phyloP scores from a whole-genome alignment of 1,140 invertebrate genomes.

The Diorhabda carinulata region DNA sequence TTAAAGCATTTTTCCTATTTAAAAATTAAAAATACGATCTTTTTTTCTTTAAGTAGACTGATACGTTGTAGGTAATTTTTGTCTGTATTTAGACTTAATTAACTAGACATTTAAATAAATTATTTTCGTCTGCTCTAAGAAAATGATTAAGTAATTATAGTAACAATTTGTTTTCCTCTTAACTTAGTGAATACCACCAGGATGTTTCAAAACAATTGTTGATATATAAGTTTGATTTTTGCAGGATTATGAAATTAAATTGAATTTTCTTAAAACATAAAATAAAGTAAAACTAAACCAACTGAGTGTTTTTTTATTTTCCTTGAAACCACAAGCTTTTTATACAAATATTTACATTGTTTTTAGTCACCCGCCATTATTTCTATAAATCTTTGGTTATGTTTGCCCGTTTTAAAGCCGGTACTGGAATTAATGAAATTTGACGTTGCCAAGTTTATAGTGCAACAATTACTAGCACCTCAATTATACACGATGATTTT shows the following conservation, averaged over 20 bases:
- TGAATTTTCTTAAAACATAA: neutral
- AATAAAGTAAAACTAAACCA: neutral
- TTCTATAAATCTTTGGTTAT: too few species aligned
- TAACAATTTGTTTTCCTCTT: neutral
- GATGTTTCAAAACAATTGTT: neutral
- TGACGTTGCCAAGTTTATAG: too few species aligned
- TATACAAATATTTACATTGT: too few species aligned
- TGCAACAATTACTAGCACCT: too few species aligned
- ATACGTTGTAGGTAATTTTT: conserved; percentile 1
- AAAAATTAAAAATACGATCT: too few species aligned
- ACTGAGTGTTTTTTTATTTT: too few species aligned
- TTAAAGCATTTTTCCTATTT: too few species aligned
- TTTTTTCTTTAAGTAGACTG: neutral
- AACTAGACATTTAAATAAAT: neutral
- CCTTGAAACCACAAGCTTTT: too few species aligned
- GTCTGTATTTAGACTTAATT: neutral
- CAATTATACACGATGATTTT: too few species aligned
- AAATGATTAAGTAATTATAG: neutral
- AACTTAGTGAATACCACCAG: neutral
- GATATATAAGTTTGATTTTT: neutral
- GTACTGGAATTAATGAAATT: too few species aligned
- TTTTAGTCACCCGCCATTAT: too few species aligned
- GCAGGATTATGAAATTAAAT: conserved; percentile 3
- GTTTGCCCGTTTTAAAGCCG: too few species aligned
- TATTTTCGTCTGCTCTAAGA: conserved; percentile 2